Percentiles rank a stretch among this genome's conserved stretches.
Evolutionary conservation across 2,797 vertebrate genomes (phyloP).

Genomic region (Steatocranus sp.): DNA sequence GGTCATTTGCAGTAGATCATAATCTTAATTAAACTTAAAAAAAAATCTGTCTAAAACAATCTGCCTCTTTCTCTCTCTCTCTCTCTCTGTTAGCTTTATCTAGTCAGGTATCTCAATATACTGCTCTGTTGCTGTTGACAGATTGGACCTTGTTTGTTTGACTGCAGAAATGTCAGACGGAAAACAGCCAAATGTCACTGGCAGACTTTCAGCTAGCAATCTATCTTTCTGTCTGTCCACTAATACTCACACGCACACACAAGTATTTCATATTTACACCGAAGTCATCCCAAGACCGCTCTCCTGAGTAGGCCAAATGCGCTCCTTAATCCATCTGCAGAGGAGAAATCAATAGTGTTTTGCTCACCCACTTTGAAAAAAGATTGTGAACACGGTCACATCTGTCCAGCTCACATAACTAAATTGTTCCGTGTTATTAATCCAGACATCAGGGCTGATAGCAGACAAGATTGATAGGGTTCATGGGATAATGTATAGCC

Average conservation of each 20-base stretch:
- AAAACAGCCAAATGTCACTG: conserved; percentile 59
- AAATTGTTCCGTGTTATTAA: conserved; percentile 47
- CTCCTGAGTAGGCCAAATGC: conserved; percentile 36
- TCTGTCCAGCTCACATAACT: conserved; percentile 50
- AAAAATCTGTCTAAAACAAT: neutral
- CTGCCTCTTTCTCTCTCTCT: neutral
- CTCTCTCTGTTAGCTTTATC: neutral
- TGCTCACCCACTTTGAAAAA: conserved; percentile 38
- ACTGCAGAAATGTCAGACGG: conserved; percentile 60
- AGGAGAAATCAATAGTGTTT: conserved; percentile 65
- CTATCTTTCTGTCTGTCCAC: conserved; percentile 5
- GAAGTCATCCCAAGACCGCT: conserved; percentile 9
- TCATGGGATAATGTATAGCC: neutral
- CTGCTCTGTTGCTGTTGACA: conserved; percentile 35
- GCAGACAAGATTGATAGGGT: neutral
- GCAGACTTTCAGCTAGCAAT: conserved; percentile 33
- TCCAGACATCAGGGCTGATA: conserved; percentile 45
- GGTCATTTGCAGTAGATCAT: neutral
- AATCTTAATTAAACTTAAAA: neutral
- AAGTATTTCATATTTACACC: conserved; percentile 50
- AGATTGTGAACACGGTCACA: conserved; percentile 46
- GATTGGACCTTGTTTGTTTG: conserved; percentile 57
- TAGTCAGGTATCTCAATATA: neutral
- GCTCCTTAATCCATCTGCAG: conserved; percentile 67
- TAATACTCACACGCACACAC: neutral